These are phyloP conservation scores for Polymixis flavicincta DNA, from an alignment of 2,888 invertebrate species.

Conservation along the genomic window DNA sequence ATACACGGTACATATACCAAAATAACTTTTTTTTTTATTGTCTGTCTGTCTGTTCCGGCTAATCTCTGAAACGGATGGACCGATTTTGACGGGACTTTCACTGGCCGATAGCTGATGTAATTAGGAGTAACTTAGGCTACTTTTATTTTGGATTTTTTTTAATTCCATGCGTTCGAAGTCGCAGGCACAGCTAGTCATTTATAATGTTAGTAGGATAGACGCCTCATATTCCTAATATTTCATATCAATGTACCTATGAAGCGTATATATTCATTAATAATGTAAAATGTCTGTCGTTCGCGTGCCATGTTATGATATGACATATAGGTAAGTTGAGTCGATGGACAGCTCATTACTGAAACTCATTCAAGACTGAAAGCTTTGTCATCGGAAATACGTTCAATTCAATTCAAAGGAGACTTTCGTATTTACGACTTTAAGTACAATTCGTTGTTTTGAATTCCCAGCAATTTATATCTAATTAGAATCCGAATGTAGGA, in stretches of 20 bases:
- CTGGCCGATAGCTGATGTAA: too few species aligned
- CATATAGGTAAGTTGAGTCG: conserved; percentile 30
- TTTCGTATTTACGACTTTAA: neutral
- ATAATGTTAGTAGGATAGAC: too few species aligned
- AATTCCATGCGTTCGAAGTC: too few species aligned
- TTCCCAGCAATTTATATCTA: neutral
- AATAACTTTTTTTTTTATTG: too few species aligned
- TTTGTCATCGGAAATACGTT: neutral
- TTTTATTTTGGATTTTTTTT: too few species aligned
- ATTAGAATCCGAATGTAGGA: neutral
- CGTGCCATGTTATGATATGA: conserved; percentile 1
- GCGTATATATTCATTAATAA: conserved; percentile 18
- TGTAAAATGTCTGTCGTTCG: conserved; percentile 1
- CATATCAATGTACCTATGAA: neutral
- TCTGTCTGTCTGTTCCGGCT: too few species aligned
- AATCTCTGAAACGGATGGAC: too few species aligned
- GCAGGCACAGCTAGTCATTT: too few species aligned
- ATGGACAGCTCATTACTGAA: conserved; percentile 37
- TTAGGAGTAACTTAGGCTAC: too few species aligned
- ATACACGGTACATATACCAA: too few species aligned
- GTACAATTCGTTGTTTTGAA: neutral
- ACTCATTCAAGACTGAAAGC: conserved; percentile 15
- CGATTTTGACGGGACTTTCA: too few species aligned
- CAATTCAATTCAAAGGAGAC: neutral
- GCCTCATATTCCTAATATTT: neutral